phyloP scores from a whole-genome alignment of 2,888 invertebrate species.

The Deilephila elpenor region DNA sequence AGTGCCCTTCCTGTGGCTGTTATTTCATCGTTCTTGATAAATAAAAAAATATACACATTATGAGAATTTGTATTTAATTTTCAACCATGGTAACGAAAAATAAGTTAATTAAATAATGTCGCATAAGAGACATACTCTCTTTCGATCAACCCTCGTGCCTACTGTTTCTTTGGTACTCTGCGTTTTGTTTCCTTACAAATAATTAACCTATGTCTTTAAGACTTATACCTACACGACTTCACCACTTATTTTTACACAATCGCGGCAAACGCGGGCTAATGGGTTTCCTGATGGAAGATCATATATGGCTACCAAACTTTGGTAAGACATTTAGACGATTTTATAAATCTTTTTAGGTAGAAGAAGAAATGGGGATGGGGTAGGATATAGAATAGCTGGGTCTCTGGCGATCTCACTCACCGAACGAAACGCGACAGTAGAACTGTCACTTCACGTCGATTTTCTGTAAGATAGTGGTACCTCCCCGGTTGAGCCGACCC shows the following conservation, averaged over 20 bases:
- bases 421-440: not conserved
- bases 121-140: conserved; percentile 77
- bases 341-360: too few relatives aligned
- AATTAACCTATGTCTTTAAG: conserved; percentile 26
- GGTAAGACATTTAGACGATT: too few relatives aligned
- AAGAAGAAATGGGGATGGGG: not conserved
- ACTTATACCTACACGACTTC: not conserved
- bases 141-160: conserved; percentile 77
- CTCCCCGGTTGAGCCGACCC: not conserved
- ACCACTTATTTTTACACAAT: not conserved
- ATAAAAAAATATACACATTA: not conserved
- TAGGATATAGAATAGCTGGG: not conserved
- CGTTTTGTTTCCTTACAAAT: not conserved
- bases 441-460: not conserved
- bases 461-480: conserved; percentile 4
- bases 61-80: not conserved
- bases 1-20: conserved; percentile 5
- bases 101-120: not conserved
- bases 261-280: not conserved
- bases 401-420: not conserved
- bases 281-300: not conserved
- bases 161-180: conserved; percentile 43
- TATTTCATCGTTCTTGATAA: conserved; percentile 8
- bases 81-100: not conserved
- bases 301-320: not conserved